Conservation (phyloP, 2,888 invertebrate species). For the Diarsia brunnea region DNA sequence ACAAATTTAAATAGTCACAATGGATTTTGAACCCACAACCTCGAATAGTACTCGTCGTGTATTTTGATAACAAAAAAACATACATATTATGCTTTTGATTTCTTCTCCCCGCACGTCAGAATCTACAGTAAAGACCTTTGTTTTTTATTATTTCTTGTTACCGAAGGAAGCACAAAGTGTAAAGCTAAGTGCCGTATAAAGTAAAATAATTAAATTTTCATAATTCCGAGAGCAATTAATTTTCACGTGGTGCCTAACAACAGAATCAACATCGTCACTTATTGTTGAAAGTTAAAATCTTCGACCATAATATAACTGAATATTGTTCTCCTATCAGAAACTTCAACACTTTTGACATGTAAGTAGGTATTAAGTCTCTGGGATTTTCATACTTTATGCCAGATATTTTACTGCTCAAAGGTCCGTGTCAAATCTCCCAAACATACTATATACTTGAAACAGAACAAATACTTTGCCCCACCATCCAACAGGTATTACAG, state of each 20-base stretch:
- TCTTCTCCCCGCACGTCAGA: neutral
- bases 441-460: neutral
- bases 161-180: neutral
- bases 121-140: neutral
- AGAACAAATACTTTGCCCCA: neutral
- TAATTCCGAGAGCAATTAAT: constrained; percentile 33
- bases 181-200: constrained; percentile 4
- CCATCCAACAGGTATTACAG: neutral
- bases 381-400: too few relatives aligned
- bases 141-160: neutral
- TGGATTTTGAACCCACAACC: too few relatives aligned
- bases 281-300: constrained; percentile 44
- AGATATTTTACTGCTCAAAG: neutral
- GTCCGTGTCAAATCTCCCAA: neutral
- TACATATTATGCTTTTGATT: neutral
- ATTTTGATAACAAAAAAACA: neutral
- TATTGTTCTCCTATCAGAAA: neutral
- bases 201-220: constrained; percentile 15
- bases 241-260: constrained; percentile 16
- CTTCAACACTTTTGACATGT: neutral
- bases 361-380: neutral
- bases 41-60: too few relatives aligned
- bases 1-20: too few relatives aligned
- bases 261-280: constrained; percentile 44
- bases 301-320: constrained; percentile 2